Percentiles rank a stretch among this genome's conserved stretches.
phyloP scores from a whole-genome alignment of 2,113 vertebrate species.

The Larimichthys polyactis region DNA sequence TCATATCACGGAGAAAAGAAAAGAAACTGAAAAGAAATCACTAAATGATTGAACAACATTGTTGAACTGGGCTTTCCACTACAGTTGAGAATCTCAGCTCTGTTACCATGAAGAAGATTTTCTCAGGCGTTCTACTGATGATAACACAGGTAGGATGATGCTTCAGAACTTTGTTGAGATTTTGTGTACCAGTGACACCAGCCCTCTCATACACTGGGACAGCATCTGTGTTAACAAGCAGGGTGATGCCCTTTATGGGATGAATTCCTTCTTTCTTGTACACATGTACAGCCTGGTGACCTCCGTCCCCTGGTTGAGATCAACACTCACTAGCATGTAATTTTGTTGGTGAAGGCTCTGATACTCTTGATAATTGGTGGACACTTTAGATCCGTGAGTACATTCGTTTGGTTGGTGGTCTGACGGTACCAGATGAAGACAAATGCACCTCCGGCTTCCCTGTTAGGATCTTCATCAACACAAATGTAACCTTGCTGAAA shows the following conservation, averaged over 20 bases:
- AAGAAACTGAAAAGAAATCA: neutral
- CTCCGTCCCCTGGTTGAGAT: neutral
- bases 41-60: neutral
- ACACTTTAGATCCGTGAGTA: neutral
- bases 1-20: accelerated
- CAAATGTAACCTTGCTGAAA: neutral
- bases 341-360: neutral
- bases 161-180: no score
- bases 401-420: neutral
- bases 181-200: no score
- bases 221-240: neutral
- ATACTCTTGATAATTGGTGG: accelerated
- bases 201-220: no score
- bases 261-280: accelerated
- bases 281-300: neutral
- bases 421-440: constrained; percentile 27
- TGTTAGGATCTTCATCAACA: neutral
- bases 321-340: accelerated
- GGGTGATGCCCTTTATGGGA: neutral
- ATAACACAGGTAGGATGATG: no score
- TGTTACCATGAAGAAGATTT: neutral
- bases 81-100: neutral
- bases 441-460: neutral
- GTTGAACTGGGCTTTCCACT: neutral
- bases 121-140: neutral